Conservation (phyloP, 2,113 vertebrate species). For the Tetrax tetrax region DNA sequence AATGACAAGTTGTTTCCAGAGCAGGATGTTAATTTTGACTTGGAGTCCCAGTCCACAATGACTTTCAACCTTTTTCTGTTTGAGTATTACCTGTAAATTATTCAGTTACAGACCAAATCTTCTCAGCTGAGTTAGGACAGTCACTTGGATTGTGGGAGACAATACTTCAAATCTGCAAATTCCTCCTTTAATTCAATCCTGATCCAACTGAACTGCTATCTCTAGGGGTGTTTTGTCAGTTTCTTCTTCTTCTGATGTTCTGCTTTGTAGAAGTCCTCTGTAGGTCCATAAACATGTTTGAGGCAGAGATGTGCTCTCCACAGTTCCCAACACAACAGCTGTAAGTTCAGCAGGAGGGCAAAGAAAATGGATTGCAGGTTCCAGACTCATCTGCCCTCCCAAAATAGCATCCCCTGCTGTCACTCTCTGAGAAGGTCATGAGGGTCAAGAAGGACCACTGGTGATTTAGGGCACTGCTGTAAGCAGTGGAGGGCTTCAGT, state of each 20-base stretch:
- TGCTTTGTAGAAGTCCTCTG: neutral
- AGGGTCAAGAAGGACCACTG: neutral
- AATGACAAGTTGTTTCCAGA: neutral
- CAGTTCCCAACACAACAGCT: neutral
- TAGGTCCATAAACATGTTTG: rapidly evolving
- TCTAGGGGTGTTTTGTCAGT: neutral
- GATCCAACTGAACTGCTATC: neutral
- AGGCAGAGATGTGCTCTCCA: neutral
- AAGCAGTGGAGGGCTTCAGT: neutral
- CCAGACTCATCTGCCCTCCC: neutral
- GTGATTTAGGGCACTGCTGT: neutral
- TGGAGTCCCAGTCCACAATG: neutral
- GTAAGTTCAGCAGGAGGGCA: neutral
- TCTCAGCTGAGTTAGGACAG: neutral
- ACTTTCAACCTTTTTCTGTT: neutral
- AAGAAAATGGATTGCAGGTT: neutral
- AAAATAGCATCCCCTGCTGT: neutral
- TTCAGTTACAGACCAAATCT: neutral
- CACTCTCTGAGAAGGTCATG: neutral
- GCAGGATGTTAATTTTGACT: neutral
- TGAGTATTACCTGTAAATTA: neutral
- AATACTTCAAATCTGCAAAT: neutral
- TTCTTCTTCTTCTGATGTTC: neutral
- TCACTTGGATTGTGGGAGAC: neutral
- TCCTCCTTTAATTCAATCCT: neutral